Evolutionary conservation across 2,113 vertebrate species (phyloP).

Genomic region (Motacilla alba): DNA sequence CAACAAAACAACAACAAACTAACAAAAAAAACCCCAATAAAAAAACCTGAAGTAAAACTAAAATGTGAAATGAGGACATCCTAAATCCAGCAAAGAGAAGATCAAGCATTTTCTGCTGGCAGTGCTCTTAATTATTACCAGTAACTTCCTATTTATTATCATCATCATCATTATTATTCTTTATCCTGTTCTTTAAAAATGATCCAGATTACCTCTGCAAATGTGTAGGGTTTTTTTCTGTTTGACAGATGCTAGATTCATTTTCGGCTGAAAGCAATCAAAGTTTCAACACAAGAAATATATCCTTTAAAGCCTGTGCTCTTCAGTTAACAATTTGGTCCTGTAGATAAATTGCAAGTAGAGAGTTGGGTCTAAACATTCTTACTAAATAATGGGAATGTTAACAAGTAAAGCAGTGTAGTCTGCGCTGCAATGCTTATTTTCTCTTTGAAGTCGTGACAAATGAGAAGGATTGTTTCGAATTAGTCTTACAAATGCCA

Average conservation of each 20-base stretch:
- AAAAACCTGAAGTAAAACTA: not conserved
- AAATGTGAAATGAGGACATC: constrained; percentile 42
- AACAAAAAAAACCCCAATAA: not conserved
- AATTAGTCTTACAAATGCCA: constrained; percentile 15
- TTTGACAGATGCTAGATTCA: not conserved
- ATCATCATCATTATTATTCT: not conserved
- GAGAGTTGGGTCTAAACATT: not conserved
- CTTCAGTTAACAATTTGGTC: not conserved
- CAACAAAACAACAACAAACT: not conserved
- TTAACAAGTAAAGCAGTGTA: not conserved
- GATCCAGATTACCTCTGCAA: not conserved
- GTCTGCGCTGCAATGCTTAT: not conserved
- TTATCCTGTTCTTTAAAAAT: not conserved
- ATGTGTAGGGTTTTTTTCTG: not conserved
- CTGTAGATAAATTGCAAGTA: not conserved
- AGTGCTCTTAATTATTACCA: not conserved
- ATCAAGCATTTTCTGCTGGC: constrained; percentile 23
- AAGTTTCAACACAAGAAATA: not conserved
- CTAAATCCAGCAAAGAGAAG: constrained; percentile 25
- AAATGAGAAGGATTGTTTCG: not conserved
- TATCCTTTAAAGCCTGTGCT: not conserved
- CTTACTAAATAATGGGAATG: not conserved
- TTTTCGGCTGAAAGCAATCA: not conserved
- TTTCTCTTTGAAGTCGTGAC: not conserved
- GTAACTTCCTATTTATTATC: not conserved